Evolutionary conservation across 2,797 vertebrate genomes (phyloP).

Genomic region (Okamejei kenojei): DNA sequence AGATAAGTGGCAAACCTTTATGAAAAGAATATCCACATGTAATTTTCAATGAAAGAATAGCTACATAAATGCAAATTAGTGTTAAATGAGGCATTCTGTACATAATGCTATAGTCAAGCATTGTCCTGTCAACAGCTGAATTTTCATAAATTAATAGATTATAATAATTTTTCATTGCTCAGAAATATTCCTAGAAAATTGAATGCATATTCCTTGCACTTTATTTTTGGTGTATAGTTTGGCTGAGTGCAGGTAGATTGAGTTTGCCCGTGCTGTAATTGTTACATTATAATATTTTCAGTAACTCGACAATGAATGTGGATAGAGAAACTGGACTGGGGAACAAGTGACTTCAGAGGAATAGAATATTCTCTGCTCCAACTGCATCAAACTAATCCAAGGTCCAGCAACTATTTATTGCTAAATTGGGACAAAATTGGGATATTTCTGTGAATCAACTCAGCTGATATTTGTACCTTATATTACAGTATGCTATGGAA

Average conservation of each 20-base stretch:
- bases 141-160: background rate
- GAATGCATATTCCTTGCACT: too few species aligned
- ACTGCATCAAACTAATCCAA: background rate
- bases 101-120: background rate
- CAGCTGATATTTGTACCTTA: background rate
- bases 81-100: background rate
- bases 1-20: background rate
- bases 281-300: background rate
- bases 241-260: too few species aligned
- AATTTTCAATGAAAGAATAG: background rate
- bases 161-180: background rate
- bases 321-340: background rate
- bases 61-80: background rate
- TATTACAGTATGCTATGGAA: background rate
- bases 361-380: background rate
- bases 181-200: background rate
- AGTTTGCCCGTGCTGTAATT: too few species aligned
- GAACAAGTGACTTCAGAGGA: background rate
- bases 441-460: background rate
- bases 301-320: background rate
- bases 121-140: background rate
- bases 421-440: background rate
- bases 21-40: background rate
- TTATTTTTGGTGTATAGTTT: too few species aligned
- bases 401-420: too few species aligned